phyloP scores from a whole-genome alignment of 2,113 vertebrate species.

The Monarcha castaneiventris region DNA sequence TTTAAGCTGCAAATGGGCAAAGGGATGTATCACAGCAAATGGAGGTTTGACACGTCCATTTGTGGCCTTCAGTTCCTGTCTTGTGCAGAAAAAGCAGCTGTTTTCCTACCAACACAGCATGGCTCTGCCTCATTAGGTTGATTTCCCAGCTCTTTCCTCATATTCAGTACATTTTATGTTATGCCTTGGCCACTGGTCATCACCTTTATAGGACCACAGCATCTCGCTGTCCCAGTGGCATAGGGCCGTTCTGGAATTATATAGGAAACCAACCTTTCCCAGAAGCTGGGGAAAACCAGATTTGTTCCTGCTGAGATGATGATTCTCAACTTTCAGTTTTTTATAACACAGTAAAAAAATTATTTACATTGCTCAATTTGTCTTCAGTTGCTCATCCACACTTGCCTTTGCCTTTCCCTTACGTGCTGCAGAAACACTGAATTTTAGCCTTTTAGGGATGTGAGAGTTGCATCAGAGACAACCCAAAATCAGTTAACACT shows the following conservation, averaged over 20 bases:
- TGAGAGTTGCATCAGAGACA: neutral
- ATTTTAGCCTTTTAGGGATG: neutral
- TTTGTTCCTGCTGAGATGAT: neutral
- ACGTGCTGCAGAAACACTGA: neutral
- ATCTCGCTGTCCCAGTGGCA: neutral
- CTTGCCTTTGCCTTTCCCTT: neutral
- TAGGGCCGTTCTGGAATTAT: neutral
- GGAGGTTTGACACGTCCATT: neutral
- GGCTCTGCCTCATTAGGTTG: fast-evolving
- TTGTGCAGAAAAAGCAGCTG: neutral
- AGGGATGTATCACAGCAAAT: neutral
- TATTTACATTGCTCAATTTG: neutral
- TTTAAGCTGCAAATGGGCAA: neutral
- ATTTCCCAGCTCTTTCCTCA: neutral
- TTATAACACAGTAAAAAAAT: neutral
- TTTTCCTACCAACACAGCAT: neutral
- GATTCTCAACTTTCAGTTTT: neutral
- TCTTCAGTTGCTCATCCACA: neutral
- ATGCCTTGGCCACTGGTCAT: neutral
- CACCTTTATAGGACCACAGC: neutral
- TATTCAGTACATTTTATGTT: neutral
- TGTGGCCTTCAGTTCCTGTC: neutral
- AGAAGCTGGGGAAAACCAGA: neutral
- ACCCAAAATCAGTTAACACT: neutral
- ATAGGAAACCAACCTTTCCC: neutral